Conservation (phyloP, 2,113 vertebrate genomes). For the Cynopterus brachyotis region DNA sequence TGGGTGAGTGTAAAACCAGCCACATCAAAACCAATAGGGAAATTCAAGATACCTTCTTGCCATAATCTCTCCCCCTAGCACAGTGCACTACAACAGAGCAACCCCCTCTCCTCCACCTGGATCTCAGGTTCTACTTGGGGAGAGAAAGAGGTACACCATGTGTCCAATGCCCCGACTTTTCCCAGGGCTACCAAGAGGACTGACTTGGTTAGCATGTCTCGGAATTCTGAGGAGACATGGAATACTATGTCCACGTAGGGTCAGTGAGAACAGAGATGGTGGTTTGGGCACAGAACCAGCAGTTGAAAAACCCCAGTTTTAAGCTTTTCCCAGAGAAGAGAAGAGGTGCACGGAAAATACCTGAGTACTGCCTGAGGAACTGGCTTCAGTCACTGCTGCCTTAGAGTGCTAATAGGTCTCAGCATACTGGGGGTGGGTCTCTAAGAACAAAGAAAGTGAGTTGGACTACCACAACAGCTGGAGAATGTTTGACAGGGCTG, state of each 20-base stretch:
- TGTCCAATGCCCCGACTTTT: neutral
- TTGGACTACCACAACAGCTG: neutral
- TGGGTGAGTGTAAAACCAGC: neutral
- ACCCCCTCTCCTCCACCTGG: too few species aligned
- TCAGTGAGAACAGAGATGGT: neutral
- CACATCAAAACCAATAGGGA: neutral
- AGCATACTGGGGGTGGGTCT: neutral
- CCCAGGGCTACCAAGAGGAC: neutral
- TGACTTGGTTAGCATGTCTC: neutral
- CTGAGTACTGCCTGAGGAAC: neutral
- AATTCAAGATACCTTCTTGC: neutral
- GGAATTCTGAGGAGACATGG: neutral
- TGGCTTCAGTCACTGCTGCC: neutral
- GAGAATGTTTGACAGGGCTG: neutral
- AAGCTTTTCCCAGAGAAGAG: neutral
- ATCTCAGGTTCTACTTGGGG: neutral
- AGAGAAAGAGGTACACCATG: neutral
- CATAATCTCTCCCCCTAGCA: neutral
- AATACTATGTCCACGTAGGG: neutral
- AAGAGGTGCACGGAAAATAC: neutral
- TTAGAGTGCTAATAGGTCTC: neutral
- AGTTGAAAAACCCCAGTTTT: neutral
- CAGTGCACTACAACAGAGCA: neutral
- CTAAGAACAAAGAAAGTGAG: neutral
- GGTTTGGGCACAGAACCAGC: neutral